These are phyloP conservation scores for Nezara viridula DNA, from an alignment of 2,888 invertebrate species.

Conservation along the genomic window DNA sequence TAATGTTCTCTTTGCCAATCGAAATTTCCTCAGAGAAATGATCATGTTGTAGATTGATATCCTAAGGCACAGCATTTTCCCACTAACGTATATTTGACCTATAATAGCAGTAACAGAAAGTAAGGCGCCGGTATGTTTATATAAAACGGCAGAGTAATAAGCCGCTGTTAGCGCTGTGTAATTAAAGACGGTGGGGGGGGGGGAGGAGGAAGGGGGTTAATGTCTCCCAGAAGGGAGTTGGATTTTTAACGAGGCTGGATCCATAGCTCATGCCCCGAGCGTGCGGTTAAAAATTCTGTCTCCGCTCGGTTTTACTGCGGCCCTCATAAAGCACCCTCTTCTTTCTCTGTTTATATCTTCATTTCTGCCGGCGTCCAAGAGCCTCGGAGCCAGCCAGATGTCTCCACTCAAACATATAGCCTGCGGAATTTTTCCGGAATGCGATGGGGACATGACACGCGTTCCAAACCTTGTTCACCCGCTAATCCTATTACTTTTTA, in stretches of 20 bases:
- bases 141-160: constrained; percentile 34
- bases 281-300: constrained; percentile 45
- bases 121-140: constrained; percentile 29
- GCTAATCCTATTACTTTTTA: neutral
- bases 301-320: constrained; percentile 34
- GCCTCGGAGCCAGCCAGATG: neutral
- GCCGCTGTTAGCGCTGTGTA: constrained; percentile 35
- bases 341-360: constrained; percentile 8
- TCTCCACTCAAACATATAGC: neutral
- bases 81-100: neutral
- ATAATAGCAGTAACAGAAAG: neutral
- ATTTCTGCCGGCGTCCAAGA: neutral
- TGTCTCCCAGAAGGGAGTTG: neutral
- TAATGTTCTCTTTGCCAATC: too few relatives aligned
- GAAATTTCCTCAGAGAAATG: too few relatives aligned
- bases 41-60: too few relatives aligned
- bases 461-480: too few relatives aligned
- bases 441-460: too few relatives aligned
- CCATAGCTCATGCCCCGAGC: neutral
- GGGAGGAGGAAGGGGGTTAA: constrained; percentile 3
- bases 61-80: too few relatives aligned
- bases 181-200: constrained; percentile 6
- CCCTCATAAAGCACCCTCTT: neutral
- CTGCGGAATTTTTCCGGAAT: neutral
- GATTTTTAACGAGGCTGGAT: constrained; percentile 47